Evolutionary conservation across 1,140 invertebrate species (phyloP).

Genomic region (Calosoma granatense): DNA sequence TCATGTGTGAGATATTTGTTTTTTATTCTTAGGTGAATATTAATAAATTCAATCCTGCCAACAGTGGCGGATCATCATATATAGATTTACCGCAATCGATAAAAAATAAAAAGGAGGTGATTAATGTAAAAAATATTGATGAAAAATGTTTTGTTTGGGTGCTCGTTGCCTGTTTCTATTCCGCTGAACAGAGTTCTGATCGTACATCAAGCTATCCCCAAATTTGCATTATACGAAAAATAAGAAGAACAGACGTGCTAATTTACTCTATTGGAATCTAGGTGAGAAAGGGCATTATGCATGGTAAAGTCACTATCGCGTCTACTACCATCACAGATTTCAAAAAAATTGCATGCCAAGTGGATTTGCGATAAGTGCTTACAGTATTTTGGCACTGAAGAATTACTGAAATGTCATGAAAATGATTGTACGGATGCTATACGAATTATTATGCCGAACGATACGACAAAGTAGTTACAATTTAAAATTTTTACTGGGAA

Average conservation of each 20-base stretch:
- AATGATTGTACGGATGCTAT: background rate
- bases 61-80: too few species aligned
- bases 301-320: conserved; percentile 15
- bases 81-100: too few species aligned
- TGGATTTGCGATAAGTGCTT: conserved; percentile 19
- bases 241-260: background rate
- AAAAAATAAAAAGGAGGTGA: too few species aligned
- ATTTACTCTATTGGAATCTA: background rate
- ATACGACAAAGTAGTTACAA: conserved; percentile 14
- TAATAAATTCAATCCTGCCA: too few species aligned
- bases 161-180: too few species aligned
- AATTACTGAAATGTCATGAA: conserved; percentile 10
- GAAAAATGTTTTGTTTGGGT: too few species aligned
- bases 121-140: too few species aligned
- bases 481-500: conserved; percentile 18
- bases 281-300: conserved; percentile 11
- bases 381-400: conserved; percentile 13
- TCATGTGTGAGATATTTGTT: too few species aligned
- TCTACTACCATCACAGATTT: conserved; percentile 15
- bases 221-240: background rate
- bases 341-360: conserved; percentile 1
- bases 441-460: conserved; percentile 4
- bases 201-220: too few species aligned
- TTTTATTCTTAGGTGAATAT: too few species aligned
- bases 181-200: too few species aligned